These are phyloP conservation scores for Grammomys dolichurus DNA, from an alignment of 2,113 vertebrate species.

Conservation along the genomic window DNA sequence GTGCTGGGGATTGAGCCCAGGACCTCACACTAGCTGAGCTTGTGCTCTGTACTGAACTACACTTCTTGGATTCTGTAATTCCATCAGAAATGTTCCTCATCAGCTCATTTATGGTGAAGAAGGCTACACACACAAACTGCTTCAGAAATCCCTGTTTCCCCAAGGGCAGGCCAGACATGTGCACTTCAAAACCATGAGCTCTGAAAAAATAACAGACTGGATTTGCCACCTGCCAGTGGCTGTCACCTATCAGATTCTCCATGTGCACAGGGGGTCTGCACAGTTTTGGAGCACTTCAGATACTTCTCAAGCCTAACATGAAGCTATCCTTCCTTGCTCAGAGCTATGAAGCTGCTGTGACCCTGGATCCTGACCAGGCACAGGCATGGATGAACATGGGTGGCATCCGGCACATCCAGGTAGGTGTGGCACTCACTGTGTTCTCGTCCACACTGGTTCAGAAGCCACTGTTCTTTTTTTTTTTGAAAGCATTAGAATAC, in stretches of 20 bases:
- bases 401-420: conserved; percentile 98
- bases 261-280: not conserved
- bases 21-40: not conserved
- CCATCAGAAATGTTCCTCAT: not conserved
- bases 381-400: conserved; percentile 99
- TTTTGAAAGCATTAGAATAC: not conserved
- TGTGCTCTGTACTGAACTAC: not conserved
- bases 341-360: conserved; percentile 95
- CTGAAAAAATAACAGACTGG: not conserved
- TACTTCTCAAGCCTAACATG: conserved; percentile 34
- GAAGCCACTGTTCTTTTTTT: not conserved
- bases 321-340: conserved; percentile 80
- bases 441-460: not conserved
- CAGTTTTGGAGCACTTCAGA: not conserved
- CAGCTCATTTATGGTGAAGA: conserved; percentile 13
- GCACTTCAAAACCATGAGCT: not conserved
- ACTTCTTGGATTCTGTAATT: not conserved
- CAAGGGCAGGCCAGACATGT: not conserved
- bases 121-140: too few relatives aligned
- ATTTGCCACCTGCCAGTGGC: too few relatives aligned
- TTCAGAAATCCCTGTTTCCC: not conserved
- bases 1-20: not conserved
- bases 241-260: not conserved
- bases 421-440: conserved; percentile 76
- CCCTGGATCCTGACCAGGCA: conserved; percentile 95